phyloP scores from a whole-genome alignment of 2,888 invertebrate genomes.

The Drosophila mimica region DNA sequence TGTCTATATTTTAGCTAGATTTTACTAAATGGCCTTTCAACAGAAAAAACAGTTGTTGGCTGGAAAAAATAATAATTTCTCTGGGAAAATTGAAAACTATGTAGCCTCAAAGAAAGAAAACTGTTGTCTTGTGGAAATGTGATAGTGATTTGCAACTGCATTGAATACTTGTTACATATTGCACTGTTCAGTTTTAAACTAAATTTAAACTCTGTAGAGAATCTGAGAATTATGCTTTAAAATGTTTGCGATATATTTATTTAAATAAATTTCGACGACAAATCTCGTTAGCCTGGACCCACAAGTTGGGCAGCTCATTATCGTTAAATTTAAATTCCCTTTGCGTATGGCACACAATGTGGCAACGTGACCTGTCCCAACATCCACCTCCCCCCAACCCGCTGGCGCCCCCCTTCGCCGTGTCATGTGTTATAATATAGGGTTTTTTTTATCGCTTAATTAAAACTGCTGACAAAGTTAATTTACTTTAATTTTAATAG shows the following conservation, averaged over 20 bases:
- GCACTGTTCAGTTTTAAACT: neutral
- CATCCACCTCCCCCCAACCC: neutral
- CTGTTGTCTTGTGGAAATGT: neutral
- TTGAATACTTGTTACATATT: neutral
- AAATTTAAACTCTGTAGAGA: neutral
- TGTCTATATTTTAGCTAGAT: neutral
- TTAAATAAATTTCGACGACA: conserved; percentile 18
- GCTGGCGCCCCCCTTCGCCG: neutral
- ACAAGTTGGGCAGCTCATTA: conserved; percentile 17
- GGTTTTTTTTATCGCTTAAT: conserved; percentile 57
- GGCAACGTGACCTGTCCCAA: neutral
- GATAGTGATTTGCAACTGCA: neutral
- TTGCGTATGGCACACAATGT: conserved; percentile 23
- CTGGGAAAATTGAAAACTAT: neutral
- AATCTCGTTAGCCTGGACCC: neutral
- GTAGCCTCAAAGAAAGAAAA: neutral
- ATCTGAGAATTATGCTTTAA: neutral
- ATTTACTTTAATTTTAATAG: conserved; percentile 68
- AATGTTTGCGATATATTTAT: conserved; percentile 2
- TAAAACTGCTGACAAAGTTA: conserved; percentile 71
- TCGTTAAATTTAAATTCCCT: conserved; percentile 30
- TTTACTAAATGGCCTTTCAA: neutral
- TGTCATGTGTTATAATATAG: conserved; percentile 27
- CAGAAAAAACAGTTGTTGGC: neutral
- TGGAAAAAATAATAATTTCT: neutral